Percentiles rank a stretch among this genome's conserved stretches.
These are phyloP conservation scores for Amphimallon solstitiale DNA, from an alignment of 2,888 invertebrate species.

Conservation along the genomic window DNA sequence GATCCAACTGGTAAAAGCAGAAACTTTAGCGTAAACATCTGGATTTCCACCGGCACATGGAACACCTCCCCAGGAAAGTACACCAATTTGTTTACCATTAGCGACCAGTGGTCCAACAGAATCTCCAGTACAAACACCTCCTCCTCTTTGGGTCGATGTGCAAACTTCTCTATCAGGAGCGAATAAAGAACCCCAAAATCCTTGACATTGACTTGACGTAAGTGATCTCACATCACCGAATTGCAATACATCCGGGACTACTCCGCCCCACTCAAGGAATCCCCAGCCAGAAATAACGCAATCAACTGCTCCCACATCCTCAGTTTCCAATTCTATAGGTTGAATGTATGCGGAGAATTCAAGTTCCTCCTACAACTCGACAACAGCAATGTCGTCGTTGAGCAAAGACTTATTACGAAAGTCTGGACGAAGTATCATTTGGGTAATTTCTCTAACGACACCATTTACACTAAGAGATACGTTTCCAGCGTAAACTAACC, in stretches of 20 bases:
- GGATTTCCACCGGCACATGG: not conserved
- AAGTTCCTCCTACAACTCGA: constrained; percentile 8
- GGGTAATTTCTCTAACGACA: not conserved
- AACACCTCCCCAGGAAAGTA: constrained; percentile 3
- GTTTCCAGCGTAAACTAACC: not conserved
- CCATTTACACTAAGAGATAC: not conserved
- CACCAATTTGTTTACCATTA: constrained; percentile 23
- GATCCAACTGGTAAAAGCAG: constrained; percentile 13
- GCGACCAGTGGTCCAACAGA: constrained; percentile 29
- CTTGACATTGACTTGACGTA: not conserved
- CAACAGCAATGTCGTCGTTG: constrained; percentile 10
- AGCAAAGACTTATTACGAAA: not conserved
- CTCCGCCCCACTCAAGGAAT: not conserved
- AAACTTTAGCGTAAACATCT: constrained; percentile 13
- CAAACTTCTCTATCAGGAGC: constrained; percentile 11
- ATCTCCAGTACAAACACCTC: constrained; percentile 17
- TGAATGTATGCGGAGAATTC: not conserved
- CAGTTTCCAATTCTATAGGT: constrained; percentile 15
- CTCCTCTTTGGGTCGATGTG: not conserved
- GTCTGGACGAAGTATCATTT: constrained; percentile 9
- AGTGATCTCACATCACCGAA: not conserved
- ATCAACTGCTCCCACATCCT: not conserved
- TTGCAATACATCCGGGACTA: constrained; percentile 5
- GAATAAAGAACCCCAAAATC: not conserved
- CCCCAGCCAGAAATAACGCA: constrained; percentile 26